Evolutionary conservation across 2,888 invertebrate species (phyloP).

Genomic region (Pyrrhosoma nymphula): DNA sequence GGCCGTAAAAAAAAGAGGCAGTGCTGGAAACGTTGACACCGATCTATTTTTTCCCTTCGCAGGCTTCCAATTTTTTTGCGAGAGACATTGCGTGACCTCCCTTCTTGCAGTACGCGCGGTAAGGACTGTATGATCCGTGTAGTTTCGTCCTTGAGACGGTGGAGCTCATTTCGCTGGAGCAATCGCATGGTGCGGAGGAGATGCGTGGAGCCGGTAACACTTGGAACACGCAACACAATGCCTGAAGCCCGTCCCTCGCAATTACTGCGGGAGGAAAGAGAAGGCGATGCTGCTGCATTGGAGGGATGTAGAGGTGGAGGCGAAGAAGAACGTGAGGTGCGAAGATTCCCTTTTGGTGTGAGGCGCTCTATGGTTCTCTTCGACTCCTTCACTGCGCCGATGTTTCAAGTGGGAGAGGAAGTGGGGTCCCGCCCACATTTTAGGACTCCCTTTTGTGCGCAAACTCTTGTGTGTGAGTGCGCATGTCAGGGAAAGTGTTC

Average conservation of each 20-base stretch:
- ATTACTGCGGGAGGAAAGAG: background rate
- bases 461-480: background rate
- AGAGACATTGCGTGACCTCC: slow-evolving; percentile 50
- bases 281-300: background rate
- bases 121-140: background rate
- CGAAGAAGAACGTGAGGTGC: background rate
- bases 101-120: background rate
- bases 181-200: background rate
- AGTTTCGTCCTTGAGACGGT: slow-evolving; percentile 45
- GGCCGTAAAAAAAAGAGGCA: slow-evolving; percentile 1
- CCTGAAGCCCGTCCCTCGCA: background rate
- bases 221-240: background rate
- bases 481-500: slow-evolving; percentile 43
- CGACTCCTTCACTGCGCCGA: background rate
- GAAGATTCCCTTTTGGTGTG: no score
- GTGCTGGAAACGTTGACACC: slow-evolving; percentile 46
- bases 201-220: background rate
- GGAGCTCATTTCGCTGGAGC: background rate
- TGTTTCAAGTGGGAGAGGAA: background rate
- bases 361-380: background rate
- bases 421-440: background rate
- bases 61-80: background rate
- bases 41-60: slow-evolving; percentile 8
- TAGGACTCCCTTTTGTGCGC: background rate
- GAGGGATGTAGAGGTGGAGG: background rate